These are phyloP conservation scores for Tachystola acroxantha DNA, from an alignment of 2,888 invertebrate species.

Conservation along the genomic window DNA sequence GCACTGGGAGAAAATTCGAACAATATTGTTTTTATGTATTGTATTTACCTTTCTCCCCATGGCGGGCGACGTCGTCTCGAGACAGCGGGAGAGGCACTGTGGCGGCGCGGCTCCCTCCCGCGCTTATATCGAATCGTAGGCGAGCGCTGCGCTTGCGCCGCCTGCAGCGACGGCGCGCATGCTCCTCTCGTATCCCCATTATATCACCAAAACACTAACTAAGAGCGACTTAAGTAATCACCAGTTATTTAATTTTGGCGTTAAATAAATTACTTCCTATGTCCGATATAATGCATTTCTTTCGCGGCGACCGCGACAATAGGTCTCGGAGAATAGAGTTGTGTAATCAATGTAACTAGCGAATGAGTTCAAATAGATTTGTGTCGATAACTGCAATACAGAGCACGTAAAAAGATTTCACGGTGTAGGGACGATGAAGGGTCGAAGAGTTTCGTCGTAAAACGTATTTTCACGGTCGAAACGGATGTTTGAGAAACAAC, in stretches of 20 bases:
- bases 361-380: slow-evolving; percentile 20
- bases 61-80: slow-evolving; percentile 41
- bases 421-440: slow-evolving; percentile 15
- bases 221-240: neutral
- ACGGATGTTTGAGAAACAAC: slow-evolving; percentile 21
- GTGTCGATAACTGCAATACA: slow-evolving; percentile 7
- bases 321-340: slow-evolving; percentile 21
- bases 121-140: slow-evolving; percentile 50
- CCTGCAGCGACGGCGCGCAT: slow-evolving; percentile 13
- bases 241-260: slow-evolving; percentile 14
- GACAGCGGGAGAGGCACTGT: slow-evolving; percentile 57
- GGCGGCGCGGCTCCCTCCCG: slow-evolving; percentile 43
- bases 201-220: slow-evolving; percentile 30
- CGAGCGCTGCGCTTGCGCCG: slow-evolving; percentile 27
- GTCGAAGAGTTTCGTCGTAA: slow-evolving; percentile 5
- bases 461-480: slow-evolving; percentile 10
- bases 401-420: slow-evolving; percentile 18
- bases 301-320: slow-evolving; percentile 21
- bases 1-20: too few species aligned
- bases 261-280: slow-evolving; percentile 34
- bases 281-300: slow-evolving; percentile 18
- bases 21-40: slow-evolving; percentile 5
- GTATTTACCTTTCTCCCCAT: slow-evolving; percentile 66
- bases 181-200: slow-evolving; percentile 31
- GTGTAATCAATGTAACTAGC: slow-evolving; percentile 22